Percentiles rank a stretch among this genome's conserved stretches.
These are phyloP conservation scores for Sebastes dallii DNA, from an alignment of 2,797 vertebrate genomes.

Conservation along the genomic window DNA sequence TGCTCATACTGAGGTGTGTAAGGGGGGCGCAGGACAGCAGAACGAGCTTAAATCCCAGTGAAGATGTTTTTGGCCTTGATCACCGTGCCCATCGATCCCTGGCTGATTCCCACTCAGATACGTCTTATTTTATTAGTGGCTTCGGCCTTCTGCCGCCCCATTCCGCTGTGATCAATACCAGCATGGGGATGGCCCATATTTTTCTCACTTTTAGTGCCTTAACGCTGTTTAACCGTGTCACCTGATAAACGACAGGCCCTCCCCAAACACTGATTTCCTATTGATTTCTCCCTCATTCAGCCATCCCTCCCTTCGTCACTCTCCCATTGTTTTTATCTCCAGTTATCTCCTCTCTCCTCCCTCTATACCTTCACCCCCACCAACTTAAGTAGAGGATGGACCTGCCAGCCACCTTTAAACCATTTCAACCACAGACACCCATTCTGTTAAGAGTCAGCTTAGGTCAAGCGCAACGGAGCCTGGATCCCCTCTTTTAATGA, in stretches of 20 bases:
- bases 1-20: constrained; percentile 40
- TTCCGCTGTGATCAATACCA: constrained; percentile 97
- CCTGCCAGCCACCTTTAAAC: constrained; percentile 38
- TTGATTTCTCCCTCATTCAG: constrained; percentile 92
- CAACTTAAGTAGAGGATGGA: constrained; percentile 29
- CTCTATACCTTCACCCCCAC: constrained; percentile 29
- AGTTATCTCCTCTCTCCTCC: constrained; percentile 79
- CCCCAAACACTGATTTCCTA: constrained; percentile 97
- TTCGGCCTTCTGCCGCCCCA: constrained; percentile 96
- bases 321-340: constrained; percentile 89
- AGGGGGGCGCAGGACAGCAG: constrained; percentile 51
- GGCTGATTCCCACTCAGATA: constrained; percentile 89
- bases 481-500: constrained; percentile 15
- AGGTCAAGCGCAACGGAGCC: background rate
- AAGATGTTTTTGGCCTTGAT: constrained; percentile 88
- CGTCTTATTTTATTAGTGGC: constrained; percentile 99
- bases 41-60: constrained; percentile 83
- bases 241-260: constrained; percentile 97
- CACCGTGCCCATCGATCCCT: constrained; percentile 81
- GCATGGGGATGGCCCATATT: constrained; percentile 90
- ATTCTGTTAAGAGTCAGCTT: constrained; percentile 23
- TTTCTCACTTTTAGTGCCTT: constrained; percentile 92
- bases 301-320: constrained; percentile 88
- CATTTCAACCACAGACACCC: constrained; percentile 33
- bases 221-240: constrained; percentile 93